phyloP scores from a whole-genome alignment of 2,888 invertebrate species.

The Tortricodes alternella region DNA sequence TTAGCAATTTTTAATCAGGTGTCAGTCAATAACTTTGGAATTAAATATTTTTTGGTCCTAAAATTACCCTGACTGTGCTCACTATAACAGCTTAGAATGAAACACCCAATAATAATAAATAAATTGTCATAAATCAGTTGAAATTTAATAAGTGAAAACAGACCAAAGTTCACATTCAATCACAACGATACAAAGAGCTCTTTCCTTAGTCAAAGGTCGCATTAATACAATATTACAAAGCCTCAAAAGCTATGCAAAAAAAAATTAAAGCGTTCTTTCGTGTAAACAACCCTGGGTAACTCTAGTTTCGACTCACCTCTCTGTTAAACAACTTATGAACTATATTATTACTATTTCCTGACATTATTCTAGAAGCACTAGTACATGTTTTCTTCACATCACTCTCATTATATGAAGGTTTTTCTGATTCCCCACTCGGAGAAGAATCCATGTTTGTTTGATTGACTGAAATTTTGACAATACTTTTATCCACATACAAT shows the following conservation, averaged over 20 bases:
- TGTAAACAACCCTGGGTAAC: slow-evolving; percentile 37
- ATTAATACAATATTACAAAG: slow-evolving; percentile 3
- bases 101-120: background rate
- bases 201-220: background rate
- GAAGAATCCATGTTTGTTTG: slow-evolving; percentile 79
- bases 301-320: slow-evolving; percentile 75
- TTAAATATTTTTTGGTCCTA: too few species aligned
- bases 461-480: slow-evolving; percentile 71
- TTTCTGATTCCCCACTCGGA: slow-evolving; percentile 59
- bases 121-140: background rate
- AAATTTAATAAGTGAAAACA: too few species aligned
- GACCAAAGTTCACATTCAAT: background rate
- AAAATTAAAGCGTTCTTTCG: slow-evolving; percentile 38
- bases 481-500: slow-evolving; percentile 31
- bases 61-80: too few species aligned
- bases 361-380: slow-evolving; percentile 52
- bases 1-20: too few species aligned
- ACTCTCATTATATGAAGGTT: slow-evolving; percentile 55
- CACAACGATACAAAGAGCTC: background rate
- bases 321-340: slow-evolving; percentile 83
- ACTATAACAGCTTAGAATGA: background rate
- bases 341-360: slow-evolving; percentile 61
- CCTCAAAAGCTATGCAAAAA: slow-evolving; percentile 16
- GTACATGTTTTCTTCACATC: slow-evolving; percentile 52
- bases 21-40: too few species aligned